Percentiles rank a stretch among this genome's conserved stretches.
phyloP scores from a whole-genome alignment of 2,888 invertebrate species.

The Volucella inflata region DNA sequence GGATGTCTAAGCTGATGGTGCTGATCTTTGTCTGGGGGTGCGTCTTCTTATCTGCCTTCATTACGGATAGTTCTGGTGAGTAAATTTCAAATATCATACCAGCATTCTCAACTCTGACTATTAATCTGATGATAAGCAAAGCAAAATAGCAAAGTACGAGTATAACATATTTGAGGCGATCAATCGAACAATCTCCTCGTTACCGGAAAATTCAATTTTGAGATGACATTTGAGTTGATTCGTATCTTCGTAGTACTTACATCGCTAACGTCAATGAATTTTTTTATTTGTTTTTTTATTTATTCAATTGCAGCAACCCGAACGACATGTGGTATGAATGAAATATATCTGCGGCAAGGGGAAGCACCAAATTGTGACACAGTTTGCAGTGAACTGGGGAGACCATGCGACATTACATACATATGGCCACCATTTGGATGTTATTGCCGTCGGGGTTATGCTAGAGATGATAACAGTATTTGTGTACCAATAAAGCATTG shows the following conservation, averaged over 20 bases:
- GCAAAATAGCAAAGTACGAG: no score
- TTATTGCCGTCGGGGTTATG: constrained; percentile 47
- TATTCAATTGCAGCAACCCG: constrained; percentile 1
- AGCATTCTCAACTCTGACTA: not conserved
- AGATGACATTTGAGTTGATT: no score
- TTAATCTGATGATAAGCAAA: not conserved
- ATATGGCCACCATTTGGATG: constrained; percentile 51
- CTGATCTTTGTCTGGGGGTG: not conserved
- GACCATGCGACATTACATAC: not conserved
- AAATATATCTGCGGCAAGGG: constrained; percentile 36
- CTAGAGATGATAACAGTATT: constrained; percentile 16
- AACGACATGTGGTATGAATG: constrained; percentile 19
- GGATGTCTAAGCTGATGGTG: constrained; percentile 11
- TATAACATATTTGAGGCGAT: no score
- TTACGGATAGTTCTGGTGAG: not conserved
- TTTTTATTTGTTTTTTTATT: no score
- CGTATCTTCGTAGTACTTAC: no score
- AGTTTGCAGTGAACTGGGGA: constrained; percentile 37
- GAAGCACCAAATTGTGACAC: constrained; percentile 55
- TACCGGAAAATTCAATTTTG: no score
- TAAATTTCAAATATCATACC: not conserved
- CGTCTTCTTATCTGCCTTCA: not conserved
- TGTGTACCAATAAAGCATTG: constrained; percentile 38
- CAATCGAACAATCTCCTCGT: no score
- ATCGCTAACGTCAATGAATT: no score